Conservation (phyloP, 1,140 invertebrate genomes). For the Liolophura sinensis region DNA sequence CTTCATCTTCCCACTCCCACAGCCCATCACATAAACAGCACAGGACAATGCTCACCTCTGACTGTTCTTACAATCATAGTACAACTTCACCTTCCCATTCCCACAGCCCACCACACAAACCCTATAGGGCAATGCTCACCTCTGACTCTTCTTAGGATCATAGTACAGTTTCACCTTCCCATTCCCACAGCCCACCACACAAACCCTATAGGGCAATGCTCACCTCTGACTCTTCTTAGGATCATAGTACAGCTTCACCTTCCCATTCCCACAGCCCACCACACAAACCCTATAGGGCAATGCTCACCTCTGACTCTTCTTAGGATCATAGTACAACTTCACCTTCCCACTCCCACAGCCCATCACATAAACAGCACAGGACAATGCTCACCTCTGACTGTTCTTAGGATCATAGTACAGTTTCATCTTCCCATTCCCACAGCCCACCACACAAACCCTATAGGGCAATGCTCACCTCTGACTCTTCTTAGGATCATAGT, state of each 20-base stretch:
- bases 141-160: slow-evolving; percentile 78
- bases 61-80: slow-evolving; percentile 85
- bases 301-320: too few species aligned
- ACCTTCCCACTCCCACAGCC: too few species aligned
- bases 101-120: slow-evolving; percentile 69
- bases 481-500: too few species aligned
- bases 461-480: too few species aligned
- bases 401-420: too few species aligned
- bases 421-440: slow-evolving; percentile 85
- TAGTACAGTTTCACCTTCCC: slow-evolving; percentile 90
- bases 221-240: slow-evolving; percentile 72
- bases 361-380: too few species aligned
- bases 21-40: slow-evolving; percentile 72
- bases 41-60: slow-evolving; percentile 54
- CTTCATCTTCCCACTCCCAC: slow-evolving; percentile 88
- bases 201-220: background rate
- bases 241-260: slow-evolving; percentile 90
- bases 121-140: slow-evolving; percentile 21
- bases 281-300: too few species aligned
- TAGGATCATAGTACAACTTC: too few species aligned
- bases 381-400: too few species aligned
- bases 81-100: slow-evolving; percentile 87
- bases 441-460: slow-evolving; percentile 70
- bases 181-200: slow-evolving; percentile 86
- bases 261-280: slow-evolving; percentile 83